Percentiles rank a stretch among this genome's conserved stretches.
phyloP scores from a whole-genome alignment of 2,797 vertebrate genomes.

The Dallia pectoralis region DNA sequence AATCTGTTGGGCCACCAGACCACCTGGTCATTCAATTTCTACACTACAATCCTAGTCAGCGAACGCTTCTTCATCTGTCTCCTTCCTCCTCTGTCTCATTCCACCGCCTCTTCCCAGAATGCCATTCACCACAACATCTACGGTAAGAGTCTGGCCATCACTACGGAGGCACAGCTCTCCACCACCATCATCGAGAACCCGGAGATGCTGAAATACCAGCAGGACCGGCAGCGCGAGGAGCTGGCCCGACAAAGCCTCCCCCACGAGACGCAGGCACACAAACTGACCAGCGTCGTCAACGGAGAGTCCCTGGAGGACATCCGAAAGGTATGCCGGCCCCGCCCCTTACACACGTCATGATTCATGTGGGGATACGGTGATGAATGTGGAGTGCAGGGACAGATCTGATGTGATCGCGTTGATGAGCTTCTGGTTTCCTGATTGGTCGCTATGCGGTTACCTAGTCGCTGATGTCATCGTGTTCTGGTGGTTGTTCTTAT shows the following conservation, averaged over 20 bases:
- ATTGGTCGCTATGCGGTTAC: neutral
- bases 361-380: neutral
- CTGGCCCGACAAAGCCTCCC: constrained; percentile 64
- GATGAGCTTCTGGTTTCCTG: neutral
- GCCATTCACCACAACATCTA: constrained; percentile 97
- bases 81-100: too few relatives aligned
- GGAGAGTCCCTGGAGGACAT: constrained; percentile 97
- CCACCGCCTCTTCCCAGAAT: constrained; percentile 73
- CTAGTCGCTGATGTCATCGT: neutral
- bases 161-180: constrained; percentile 90
- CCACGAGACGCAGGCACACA: constrained; percentile 75
- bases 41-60: neutral
- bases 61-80: neutral
- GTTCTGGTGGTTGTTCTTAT: constrained; percentile 20
- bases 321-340: constrained; percentile 80
- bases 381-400: neutral
- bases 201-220: constrained; percentile 98
- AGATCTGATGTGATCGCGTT: neutral
- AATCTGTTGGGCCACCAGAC: too few relatives aligned
- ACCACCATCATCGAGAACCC: constrained; percentile 97
- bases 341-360: neutral
- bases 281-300: constrained; percentile 90
- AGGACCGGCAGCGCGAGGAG: constrained; percentile 77
- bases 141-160: constrained; percentile 95
- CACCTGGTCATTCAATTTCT: too few relatives aligned